Evolutionary conservation across 2,113 vertebrate species (phyloP), one percentile per base, ranked within the genome.

Genomic region (Hippocampus zosterae): DNA sequence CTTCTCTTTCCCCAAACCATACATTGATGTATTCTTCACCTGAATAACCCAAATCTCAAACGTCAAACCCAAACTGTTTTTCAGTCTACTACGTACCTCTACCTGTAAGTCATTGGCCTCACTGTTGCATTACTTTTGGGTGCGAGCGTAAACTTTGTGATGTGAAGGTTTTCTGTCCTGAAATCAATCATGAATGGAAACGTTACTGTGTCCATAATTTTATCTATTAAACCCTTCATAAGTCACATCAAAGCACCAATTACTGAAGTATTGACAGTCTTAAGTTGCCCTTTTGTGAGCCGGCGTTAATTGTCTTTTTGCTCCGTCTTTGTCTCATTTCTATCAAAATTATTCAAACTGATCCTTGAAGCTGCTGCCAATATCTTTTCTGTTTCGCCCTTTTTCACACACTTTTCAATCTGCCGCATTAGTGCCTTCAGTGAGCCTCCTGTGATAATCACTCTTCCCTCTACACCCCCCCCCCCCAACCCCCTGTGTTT

Each of bases 321-420:
- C 67, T 41, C 60, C 48, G 9, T 68, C 44, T 66, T 60, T 67
- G 7, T 79, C 69, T 79, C 46, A 75, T 64, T 82, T 80, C 12
- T 42, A 23, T 64, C 40, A 13, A 16, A 64, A 42, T 40, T n/a
- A 21, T 40, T 62, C 60, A 41, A n/a, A 42, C 3, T 8, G 59
- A 37, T 61, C 59, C 18, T 67, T 71, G 29, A 74, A 52, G 64
- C 73, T 59, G 55, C 71, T 78, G 68, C 56, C 75, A 73, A 85
- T 84, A 72, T 81, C 40, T 40, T 73, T 50, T 73, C 48, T 60
- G 68, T 82, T 86, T 83, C 23, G 42, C 33, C 66, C 78, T 69
- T 68, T 84, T 83, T 89, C 84, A 88, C 79, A 81, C 85, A 75
- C 77, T 84, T 85, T 80, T 80, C 83, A 83, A 87, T 90, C 85